Evolutionary conservation across 2,888 invertebrate species (phyloP).

Genomic region (Venustoraphidia nigricollis): DNA sequence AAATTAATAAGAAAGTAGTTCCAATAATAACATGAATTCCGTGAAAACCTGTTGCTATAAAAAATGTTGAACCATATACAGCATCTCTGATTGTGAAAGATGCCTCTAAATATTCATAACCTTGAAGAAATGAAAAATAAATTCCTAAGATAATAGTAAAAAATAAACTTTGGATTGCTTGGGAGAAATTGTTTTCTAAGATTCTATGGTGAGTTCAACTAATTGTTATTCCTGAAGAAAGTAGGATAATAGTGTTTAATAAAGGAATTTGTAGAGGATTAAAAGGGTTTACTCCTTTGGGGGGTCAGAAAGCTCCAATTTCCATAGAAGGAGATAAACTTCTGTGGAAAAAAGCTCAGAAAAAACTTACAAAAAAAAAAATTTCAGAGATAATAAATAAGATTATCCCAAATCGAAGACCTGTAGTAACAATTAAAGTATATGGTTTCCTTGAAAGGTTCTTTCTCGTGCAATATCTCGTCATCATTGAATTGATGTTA

Average conservation of each 20-base stretch:
- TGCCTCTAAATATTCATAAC: conserved; percentile 50
- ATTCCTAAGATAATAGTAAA: conserved; percentile 41
- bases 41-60: conserved; percentile 61
- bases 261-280: conserved; percentile 55
- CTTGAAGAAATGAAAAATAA: conserved; percentile 52
- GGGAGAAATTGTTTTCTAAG: conserved; percentile 32
- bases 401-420: conserved; percentile 53
- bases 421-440: conserved; percentile 37
- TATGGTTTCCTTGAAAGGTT: conserved; percentile 49
- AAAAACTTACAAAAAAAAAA: conserved; percentile 43
- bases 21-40: conserved; percentile 56
- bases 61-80: conserved; percentile 53
- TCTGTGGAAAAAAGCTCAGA: conserved; percentile 42
- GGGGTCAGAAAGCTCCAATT: conserved; percentile 47
- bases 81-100: conserved; percentile 41
- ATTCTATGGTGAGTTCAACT: conserved; percentile 45
- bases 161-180: conserved; percentile 29
- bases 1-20: conserved; percentile 34
- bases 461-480: conserved; percentile 52
- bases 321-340: conserved; percentile 36
- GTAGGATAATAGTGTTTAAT: conserved; percentile 55
- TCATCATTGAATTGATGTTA: conserved; percentile 52
- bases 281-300: conserved; percentile 41
- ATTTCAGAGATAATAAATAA: conserved; percentile 58
- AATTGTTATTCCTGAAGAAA: conserved; percentile 52